These are phyloP conservation scores for Cheirogaleus medius DNA, from an alignment of 2,113 vertebrate genomes.

Conservation along the genomic window DNA sequence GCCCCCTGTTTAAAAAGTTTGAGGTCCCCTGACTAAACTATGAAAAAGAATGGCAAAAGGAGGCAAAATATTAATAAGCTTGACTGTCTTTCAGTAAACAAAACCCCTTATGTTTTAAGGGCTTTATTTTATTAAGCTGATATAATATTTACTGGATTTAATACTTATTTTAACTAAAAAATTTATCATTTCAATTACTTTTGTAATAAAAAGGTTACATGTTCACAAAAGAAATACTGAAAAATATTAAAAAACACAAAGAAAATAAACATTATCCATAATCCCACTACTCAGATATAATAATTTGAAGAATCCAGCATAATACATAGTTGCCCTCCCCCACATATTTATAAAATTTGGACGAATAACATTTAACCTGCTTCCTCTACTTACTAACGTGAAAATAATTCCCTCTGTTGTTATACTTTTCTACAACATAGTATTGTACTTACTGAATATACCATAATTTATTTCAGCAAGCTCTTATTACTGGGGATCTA, in stretches of 20 bases:
- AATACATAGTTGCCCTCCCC: not conserved
- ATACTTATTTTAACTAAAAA: conserved; percentile 20
- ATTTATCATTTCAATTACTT: not conserved
- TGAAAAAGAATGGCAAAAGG: not conserved
- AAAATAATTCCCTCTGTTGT: not conserved
- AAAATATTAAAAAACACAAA: conserved; percentile 14
- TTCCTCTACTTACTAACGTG: not conserved
- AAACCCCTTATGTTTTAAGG: not conserved
- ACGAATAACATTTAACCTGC: not conserved
- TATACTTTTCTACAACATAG: not conserved
- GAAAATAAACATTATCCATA: not conserved
- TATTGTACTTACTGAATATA: not conserved
- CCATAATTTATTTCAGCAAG: not conserved
- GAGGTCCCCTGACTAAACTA: too few relatives aligned
- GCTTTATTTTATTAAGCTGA: not conserved
- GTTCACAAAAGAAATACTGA: not conserved
- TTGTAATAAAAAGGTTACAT: not conserved
- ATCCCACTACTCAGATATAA: not conserved
- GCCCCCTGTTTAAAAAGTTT: too few relatives aligned
- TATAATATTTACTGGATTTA: not conserved
- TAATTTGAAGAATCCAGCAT: not conserved
- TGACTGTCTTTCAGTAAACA: not conserved
- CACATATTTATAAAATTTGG: not conserved
- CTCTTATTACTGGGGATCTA: not conserved
- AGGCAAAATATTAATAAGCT: not conserved